phyloP scores from a whole-genome alignment of 35 echinoderm and acorn worm genomes.

The Heliocidaris tuberculata region DNA sequence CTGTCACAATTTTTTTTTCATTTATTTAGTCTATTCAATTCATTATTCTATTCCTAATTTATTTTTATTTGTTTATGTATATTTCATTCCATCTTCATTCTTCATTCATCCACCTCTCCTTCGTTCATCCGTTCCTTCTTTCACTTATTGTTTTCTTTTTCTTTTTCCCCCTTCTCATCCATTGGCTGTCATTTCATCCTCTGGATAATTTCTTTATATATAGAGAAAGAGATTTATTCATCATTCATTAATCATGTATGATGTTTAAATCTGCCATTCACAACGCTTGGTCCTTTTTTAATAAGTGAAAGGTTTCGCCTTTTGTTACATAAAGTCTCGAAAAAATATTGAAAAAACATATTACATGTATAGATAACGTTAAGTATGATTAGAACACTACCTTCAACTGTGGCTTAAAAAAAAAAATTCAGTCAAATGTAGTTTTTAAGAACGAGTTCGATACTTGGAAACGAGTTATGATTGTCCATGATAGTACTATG shows the following conservation, averaged over 20 bases:
- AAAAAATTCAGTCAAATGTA: no score
- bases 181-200: no score
- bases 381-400: neutral
- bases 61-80: no score
- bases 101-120: neutral
- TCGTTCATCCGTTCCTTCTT: neutral
- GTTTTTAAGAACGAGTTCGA: neutral
- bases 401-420: neutral
- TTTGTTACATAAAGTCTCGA: neutral
- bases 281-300: no score
- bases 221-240: no score
- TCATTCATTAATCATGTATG: no score
- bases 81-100: neutral
- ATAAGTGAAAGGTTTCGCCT: no score
- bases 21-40: neutral
- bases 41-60: neutral
- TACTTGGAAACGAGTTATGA: neutral
- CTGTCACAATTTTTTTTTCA: neutral
- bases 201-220: no score
- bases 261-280: no score
- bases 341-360: neutral
- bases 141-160: neutral
- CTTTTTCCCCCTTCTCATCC: no score
- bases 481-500: neutral
- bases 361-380: neutral